Evolutionary conservation across 2,797 vertebrate species (phyloP).

Genomic region (Vireo griseus): DNA sequence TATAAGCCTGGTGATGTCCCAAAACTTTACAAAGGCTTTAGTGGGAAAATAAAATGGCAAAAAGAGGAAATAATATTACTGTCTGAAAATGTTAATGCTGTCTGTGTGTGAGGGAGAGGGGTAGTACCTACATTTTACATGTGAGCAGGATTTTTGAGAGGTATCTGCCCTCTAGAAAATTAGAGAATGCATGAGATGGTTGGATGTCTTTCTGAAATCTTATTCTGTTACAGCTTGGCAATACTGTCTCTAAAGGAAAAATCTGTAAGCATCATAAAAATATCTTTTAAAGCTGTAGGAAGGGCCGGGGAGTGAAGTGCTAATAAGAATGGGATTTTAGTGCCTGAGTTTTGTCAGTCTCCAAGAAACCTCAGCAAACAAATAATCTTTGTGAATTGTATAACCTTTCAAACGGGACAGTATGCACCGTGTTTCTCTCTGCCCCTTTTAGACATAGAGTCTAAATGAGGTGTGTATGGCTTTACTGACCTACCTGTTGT

Average conservation of each 20-base stretch:
- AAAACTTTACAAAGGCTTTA: background rate
- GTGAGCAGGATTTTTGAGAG: background rate
- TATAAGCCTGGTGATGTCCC: background rate
- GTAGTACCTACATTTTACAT: fast-evolving
- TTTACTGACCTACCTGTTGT: background rate
- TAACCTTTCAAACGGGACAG: background rate
- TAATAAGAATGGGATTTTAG: background rate
- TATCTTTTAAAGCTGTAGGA: background rate
- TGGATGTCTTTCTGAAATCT: background rate
- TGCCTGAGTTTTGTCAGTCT: background rate
- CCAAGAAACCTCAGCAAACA: background rate
- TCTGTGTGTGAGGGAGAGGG: background rate
- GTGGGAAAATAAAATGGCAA: background rate
- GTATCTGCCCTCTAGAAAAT: background rate
- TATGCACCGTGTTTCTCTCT: background rate
- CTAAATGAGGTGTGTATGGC: background rate
- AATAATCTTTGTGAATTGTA: background rate
- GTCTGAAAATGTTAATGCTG: background rate
- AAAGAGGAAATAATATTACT: background rate
- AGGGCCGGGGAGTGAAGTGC: fast-evolving
- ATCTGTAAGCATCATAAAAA: background rate
- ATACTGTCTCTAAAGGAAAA: background rate
- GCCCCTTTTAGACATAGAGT: background rate
- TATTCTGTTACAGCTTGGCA: background rate
- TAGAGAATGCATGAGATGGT: background rate